Percentiles rank a stretch among this genome's conserved stretches.
These are phyloP conservation scores for Urocyon cinereoargenteus DNA, from an alignment of 2,797 vertebrate genomes.

Conservation along the genomic window DNA sequence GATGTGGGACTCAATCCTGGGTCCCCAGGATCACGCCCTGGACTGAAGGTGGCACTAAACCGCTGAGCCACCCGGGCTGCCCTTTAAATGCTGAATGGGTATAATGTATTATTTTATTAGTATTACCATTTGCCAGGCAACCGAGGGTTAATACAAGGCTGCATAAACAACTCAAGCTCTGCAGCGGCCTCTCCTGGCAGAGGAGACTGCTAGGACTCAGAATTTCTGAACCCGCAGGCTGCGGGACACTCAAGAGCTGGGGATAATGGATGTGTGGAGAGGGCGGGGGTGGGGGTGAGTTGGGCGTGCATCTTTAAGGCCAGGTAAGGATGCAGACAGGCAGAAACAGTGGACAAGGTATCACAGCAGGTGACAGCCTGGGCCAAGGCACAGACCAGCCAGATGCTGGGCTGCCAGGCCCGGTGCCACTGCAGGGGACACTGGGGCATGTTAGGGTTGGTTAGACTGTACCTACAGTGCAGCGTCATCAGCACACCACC, in stretches of 20 bases:
- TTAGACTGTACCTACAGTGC: not conserved
- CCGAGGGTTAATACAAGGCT: not conserved
- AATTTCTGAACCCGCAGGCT: not conserved
- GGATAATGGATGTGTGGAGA: not conserved
- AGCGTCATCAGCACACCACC: fast-evolving
- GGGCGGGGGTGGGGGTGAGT: not conserved
- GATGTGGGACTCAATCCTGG: too few relatives aligned
- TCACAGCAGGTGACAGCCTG: fast-evolving
- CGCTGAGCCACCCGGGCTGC: too few relatives aligned
- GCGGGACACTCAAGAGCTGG: not conserved
- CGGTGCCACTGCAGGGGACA: not conserved
- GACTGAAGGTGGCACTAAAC: too few relatives aligned
- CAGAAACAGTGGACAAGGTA: not conserved
- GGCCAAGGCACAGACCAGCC: not conserved
- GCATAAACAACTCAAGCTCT: not conserved
- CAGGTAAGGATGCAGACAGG: fast-evolving
- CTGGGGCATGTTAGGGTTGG: too few relatives aligned
- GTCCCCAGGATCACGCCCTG: too few relatives aligned
- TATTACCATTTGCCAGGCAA: not conserved
- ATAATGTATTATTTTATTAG: not conserved
- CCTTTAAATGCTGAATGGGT: not conserved
- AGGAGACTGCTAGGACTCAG: not conserved
- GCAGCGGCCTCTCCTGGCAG: not conserved
- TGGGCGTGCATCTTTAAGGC: not conserved
- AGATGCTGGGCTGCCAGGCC: not conserved